These are phyloP conservation scores for Planiliza haematocheilus DNA, from an alignment of 2,113 vertebrate genomes.

Conservation along the genomic window DNA sequence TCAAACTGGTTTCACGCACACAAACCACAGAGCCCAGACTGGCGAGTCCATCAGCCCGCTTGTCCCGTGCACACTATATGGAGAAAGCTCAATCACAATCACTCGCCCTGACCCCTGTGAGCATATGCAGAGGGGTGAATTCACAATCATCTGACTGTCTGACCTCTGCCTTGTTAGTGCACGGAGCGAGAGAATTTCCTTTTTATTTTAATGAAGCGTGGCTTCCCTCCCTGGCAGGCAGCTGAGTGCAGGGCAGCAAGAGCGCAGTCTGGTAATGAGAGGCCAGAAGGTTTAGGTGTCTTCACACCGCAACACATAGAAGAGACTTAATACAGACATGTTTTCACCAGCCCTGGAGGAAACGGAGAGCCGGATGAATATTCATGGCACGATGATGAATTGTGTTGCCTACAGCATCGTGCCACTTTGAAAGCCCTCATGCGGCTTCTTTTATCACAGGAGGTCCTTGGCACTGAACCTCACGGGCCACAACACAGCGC, in stretches of 20 bases:
- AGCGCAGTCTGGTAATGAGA: constrained; percentile 75
- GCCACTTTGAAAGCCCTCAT: constrained; percentile 76
- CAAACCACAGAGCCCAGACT: constrained; percentile 24
- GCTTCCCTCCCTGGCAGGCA: constrained; percentile 63
- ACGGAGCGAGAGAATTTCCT: constrained; percentile 63
- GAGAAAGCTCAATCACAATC: constrained; percentile 45
- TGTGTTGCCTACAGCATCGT: constrained; percentile 72
- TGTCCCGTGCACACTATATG: constrained; percentile 15
- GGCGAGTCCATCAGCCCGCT: constrained; percentile 32
- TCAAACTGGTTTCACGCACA: constrained; percentile 45
- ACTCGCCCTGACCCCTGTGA: constrained; percentile 41
- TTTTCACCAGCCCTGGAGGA: constrained; percentile 69
- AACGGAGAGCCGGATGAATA: constrained; percentile 73
- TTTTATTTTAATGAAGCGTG: constrained; percentile 79
- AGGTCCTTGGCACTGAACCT: constrained; percentile 70
- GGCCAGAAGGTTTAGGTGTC: constrained; percentile 77
- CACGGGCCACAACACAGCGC: constrained; percentile 60
- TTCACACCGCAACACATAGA: constrained; percentile 64
- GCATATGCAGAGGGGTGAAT: constrained; percentile 40
- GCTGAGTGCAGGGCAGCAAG: constrained; percentile 61
- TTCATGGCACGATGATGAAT: constrained; percentile 77
- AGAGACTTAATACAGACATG: constrained; percentile 68
- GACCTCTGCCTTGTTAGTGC: constrained; percentile 78
- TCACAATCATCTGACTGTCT: constrained; percentile 62
- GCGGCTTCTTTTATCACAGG: constrained; percentile 75